Base-by-base conservation (phyloP, 2,797 vertebrate genomes). In the Sebastes nivosus region DNA sequence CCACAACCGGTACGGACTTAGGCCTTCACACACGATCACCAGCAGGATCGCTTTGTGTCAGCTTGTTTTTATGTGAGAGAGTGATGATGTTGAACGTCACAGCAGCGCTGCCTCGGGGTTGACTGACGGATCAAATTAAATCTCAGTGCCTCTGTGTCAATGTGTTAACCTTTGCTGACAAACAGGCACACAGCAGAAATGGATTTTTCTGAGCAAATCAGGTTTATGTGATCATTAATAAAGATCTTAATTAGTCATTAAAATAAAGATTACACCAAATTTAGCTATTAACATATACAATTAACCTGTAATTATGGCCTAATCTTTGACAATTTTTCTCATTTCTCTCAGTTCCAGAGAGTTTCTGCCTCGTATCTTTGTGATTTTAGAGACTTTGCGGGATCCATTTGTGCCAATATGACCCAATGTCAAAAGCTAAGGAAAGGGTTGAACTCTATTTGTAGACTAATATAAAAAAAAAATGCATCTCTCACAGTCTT, bases 151-250 rank as follows among this genome's bases (percentile, higher is more conserved):
- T 80, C 59, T 22, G 68, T 81, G 65, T 75, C 32, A 38, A 54
- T 25, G 36, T 67, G 69, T 82, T 86, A 86, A 85, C 76, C 65
- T 91, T 66, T 77, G 25, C 64, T 80, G 64, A 78, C 60, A 80
- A 83, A 84, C 57, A 81, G 54, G 32, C 42, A 87, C 69, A 70
- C 57, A 61, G 59, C 63, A 66, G 38, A 34, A 27, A 57, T 73
- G 12, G 60, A 60, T 72, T 75, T 46, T 75, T 81, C 32, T 9
- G 34, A 55, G 27, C 16, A 70, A 68, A 75, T 75, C 27, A 29
- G n/a, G 69, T 75, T 75, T 18, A 59, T 34, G 22, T 36, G 72
- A 63, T 32, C 18, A 83, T 72, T 59, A 10, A 16, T 10, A 60
- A 54, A 50, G 6, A 36, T 69, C 34, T 50, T 34, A 67, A 74